Percentiles rank a stretch among this genome's conserved stretches.
phyloP scores from a whole-genome alignment of 2,113 vertebrate genomes.

The Charadrius vociferus region DNA sequence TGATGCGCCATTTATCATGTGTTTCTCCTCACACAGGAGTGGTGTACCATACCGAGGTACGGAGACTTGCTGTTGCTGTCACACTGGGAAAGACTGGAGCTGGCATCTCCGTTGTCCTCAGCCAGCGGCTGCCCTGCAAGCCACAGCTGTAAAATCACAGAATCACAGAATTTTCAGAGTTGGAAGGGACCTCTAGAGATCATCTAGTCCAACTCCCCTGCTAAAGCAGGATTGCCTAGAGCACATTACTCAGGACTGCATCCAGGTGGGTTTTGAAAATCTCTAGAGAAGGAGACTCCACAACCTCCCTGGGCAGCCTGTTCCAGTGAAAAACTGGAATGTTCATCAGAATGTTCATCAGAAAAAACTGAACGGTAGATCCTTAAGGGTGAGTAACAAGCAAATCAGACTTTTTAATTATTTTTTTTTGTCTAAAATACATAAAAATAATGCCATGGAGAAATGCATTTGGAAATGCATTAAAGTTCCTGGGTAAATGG shows the following conservation, averaged over 20 bases:
- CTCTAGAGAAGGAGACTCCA: no score
- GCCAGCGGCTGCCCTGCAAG: not conserved
- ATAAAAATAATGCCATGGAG: not conserved
- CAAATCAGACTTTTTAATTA: not conserved
- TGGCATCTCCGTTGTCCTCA: not conserved
- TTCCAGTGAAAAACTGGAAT: no score
- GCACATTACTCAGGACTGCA: no score
- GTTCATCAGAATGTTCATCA: not conserved
- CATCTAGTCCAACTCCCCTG: no score
- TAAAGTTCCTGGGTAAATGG: not conserved
- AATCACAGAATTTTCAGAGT: no score
- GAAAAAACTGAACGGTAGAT: not conserved
- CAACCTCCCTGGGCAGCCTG: no score
- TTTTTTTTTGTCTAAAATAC: not conserved
- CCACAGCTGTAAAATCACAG: not conserved
- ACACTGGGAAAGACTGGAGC: not conserved
- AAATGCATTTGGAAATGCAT: not conserved
- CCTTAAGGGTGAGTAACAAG: not conserved
- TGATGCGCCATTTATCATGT: not conserved
- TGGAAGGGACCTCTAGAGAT: no score
- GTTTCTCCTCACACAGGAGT: not conserved
- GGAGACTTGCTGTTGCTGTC: fast-evolving
- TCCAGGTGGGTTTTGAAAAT: no score
- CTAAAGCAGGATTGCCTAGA: no score
- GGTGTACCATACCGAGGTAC: not conserved